A percentile compares a stretch with the other conserved stretches of the same genome.
Evolutionary conservation across 2,797 vertebrate species (phyloP).

Genomic region (Erethizon dorsatum): DNA sequence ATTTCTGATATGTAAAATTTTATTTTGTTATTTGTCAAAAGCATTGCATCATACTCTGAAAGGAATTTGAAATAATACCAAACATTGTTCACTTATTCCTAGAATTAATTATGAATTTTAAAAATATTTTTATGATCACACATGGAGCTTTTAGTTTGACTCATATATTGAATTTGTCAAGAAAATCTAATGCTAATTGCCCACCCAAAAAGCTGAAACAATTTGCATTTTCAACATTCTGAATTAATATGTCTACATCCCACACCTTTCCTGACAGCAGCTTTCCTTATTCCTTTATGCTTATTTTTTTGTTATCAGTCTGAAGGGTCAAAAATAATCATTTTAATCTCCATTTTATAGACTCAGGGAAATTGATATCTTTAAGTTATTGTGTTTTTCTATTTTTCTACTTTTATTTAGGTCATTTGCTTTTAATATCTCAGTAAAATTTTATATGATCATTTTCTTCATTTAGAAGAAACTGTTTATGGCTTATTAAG

Average conservation of each 20-base stretch:
- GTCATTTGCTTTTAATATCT: slow-evolving; percentile 43
- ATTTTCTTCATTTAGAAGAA: slow-evolving; percentile 40
- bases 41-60: neutral
- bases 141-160: slow-evolving; percentile 47
- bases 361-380: neutral
- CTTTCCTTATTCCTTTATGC: neutral
- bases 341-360: slow-evolving; percentile 65
- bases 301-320: slow-evolving; percentile 8
- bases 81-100: neutral
- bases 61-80: slow-evolving; percentile 40
- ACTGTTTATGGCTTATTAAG: slow-evolving; percentile 24
- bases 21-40: neutral
- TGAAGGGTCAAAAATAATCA: slow-evolving; percentile 29
- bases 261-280: neutral
- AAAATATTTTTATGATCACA: slow-evolving; percentile 3
- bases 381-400: neutral
- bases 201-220: slow-evolving; percentile 13
- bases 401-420: slow-evolving; percentile 31
- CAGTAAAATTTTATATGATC: slow-evolving; percentile 16
- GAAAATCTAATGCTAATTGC: slow-evolving; percentile 29
- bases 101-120: slow-evolving; percentile 60
- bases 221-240: slow-evolving; percentile 50
- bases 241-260: slow-evolving; percentile 6
- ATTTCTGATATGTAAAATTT: neutral
- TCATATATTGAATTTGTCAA: slow-evolving; percentile 63